Evolutionary conservation across 2,797 vertebrate genomes (phyloP).

Genomic region (Bovichtus variegatus): DNA sequence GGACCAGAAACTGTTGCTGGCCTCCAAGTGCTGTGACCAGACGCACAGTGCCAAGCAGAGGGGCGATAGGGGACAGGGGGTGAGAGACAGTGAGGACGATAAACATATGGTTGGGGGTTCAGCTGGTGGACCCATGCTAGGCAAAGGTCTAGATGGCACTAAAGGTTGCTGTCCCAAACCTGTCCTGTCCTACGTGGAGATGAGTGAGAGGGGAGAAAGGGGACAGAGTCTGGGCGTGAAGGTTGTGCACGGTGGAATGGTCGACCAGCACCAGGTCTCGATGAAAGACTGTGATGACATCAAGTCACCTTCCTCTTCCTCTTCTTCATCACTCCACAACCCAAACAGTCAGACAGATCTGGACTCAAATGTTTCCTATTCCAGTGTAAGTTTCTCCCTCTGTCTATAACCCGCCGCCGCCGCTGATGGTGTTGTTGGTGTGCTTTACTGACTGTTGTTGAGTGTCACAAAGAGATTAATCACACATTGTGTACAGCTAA

Average conservation of each 20-base stretch:
- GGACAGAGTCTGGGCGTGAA: slow-evolving; percentile 89
- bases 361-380: slow-evolving; percentile 97
- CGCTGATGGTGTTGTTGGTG: slow-evolving; percentile 77
- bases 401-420: slow-evolving; percentile 81
- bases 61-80: slow-evolving; percentile 83
- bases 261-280: slow-evolving; percentile 92
- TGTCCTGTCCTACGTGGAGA: slow-evolving; percentile 91
- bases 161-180: slow-evolving; percentile 92
- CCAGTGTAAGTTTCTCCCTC: slow-evolving; percentile 93
- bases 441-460: slow-evolving; percentile 68
- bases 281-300: slow-evolving; percentile 97
- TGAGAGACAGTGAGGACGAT: slow-evolving; percentile 91
- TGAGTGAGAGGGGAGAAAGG: slow-evolving; percentile 88
- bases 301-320: slow-evolving; percentile 87
- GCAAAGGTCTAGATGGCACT: slow-evolving; percentile 90
- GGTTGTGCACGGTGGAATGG: slow-evolving; percentile 78
- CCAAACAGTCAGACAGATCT: slow-evolving; percentile 96
- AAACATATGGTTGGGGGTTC: slow-evolving; percentile 88
- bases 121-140: slow-evolving; percentile 84
- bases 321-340: slow-evolving; percentile 89
- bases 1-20: slow-evolving; percentile 96
- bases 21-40: slow-evolving; percentile 94
- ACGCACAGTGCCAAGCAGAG: slow-evolving; percentile 89
- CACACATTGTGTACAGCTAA: slow-evolving; percentile 60
- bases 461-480: slow-evolving; percentile 70